Conservation (phyloP, 2,888 invertebrate species). For the Hydropsyche betteni region DNA sequence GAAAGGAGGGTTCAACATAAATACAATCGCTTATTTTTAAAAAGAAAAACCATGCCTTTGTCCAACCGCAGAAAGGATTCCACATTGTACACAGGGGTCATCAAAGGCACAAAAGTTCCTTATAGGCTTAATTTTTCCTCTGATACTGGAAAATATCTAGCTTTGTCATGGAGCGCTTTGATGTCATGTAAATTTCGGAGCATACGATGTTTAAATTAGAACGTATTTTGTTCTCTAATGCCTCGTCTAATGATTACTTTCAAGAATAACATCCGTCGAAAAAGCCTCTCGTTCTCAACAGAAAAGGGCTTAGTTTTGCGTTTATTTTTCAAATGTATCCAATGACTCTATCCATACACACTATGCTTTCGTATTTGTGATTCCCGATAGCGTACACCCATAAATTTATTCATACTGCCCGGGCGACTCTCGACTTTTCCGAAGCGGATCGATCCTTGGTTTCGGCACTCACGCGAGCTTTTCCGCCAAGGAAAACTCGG, state of each 20-base stretch:
- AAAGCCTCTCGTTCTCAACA: not conserved
- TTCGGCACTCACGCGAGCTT: too few species aligned
- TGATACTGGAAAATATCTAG: conserved; percentile 31
- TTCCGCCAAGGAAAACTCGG: too few species aligned
- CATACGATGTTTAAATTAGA: conserved; percentile 31
- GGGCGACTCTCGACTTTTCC: too few species aligned
- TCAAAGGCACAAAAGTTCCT: conserved; percentile 30
- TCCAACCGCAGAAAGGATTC: conserved; percentile 33
- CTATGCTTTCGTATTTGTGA: too few species aligned
- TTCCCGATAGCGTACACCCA: too few species aligned
- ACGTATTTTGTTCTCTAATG: conserved; percentile 23
- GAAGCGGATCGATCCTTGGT: too few species aligned
- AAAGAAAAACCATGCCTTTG: conserved; percentile 38
- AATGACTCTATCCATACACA: too few species aligned
- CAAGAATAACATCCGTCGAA: not conserved
- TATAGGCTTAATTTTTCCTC: conserved; percentile 29
- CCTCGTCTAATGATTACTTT: conserved; percentile 23
- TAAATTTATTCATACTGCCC: too few species aligned
- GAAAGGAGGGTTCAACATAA: not conserved
- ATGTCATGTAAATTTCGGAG: conserved; percentile 26
- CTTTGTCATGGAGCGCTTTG: conserved; percentile 19
- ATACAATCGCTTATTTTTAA: conserved; percentile 35
- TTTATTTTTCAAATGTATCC: too few species aligned
- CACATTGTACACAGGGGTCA: conserved; percentile 34
- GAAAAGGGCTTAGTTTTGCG: too few species aligned